Evolutionary conservation across 2,797 vertebrate genomes (phyloP), one percentile per base, ranked within the genome.

Genomic region (Pampus argenteus): DNA sequence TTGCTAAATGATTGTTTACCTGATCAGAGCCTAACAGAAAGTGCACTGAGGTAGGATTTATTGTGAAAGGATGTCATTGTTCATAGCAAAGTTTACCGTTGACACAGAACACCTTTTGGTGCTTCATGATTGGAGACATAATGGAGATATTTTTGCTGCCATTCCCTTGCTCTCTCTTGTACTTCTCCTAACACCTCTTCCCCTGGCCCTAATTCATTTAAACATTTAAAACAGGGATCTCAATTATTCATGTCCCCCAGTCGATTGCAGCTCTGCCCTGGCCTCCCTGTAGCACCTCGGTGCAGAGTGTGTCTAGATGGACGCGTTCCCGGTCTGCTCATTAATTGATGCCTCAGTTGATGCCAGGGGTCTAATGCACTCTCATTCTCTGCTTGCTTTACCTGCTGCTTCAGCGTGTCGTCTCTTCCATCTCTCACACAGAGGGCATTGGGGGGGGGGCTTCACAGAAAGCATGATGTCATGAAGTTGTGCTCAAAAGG

Each of bases 261-360:
- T 71, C 6, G 76, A 63, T 82, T 80, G 85, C 65, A 79, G 86
- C 81, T 63, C 54, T 56, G 76, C 67, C 73, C 49, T 25, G 64
- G 78, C 82, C 84, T 86, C 86, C 86, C 71, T 25, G 76, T 38
- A 54, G 66, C 84, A 78, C 72, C 65, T 44, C 3, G 34, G 76
- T 76, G 79, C 73, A 79, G 86, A 85, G 89, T 92, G 92, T 81
- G 86, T 91, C 86, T 88, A 82, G 87, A 93, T 81, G 89, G 85
- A 88, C 87, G 85, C 79, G 73, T 81, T 92, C 83, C 76, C 81
- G 59, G 78, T 81, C 88, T 82, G 69, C 88, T 93, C 89, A 91
- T 93, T 94, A 94, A 93, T 93, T 86, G 88, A 90, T 90, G 91
- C 77, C 70, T 80, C 81, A 45, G 78, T 86, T 87, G 82, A 80